Percentiles rank a stretch among this genome's conserved stretches.
phyloP scores from a whole-genome alignment of 2,888 invertebrate genomes.

The Bellardia bayeri region DNA sequence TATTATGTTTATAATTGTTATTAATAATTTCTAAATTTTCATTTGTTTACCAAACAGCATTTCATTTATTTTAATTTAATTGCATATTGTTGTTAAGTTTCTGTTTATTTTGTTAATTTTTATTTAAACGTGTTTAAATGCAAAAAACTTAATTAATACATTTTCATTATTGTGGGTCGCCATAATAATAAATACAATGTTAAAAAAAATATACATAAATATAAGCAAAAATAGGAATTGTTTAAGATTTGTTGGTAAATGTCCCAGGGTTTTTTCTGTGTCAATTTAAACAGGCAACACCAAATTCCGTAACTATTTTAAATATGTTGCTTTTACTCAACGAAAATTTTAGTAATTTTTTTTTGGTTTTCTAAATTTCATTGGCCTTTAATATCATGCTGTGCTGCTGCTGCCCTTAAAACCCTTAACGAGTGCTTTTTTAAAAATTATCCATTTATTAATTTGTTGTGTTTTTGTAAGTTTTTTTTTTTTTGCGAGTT shows the following conservation, averaged over 20 bases:
- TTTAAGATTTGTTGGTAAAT: neutral
- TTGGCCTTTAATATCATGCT: neutral
- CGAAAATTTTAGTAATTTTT: neutral
- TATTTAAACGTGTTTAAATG: conserved; percentile 43
- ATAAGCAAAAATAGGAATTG: conserved; percentile 7
- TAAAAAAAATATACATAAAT: neutral
- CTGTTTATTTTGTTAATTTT: conserved; percentile 15
- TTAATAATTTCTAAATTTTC: conserved; percentile 12
- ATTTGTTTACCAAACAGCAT: conserved; percentile 46
- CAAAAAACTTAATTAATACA: conserved; percentile 18
- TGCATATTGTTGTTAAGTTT: neutral
- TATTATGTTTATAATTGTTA: neutral
- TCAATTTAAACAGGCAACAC: neutral
- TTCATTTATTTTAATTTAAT: neutral
- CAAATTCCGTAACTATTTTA: no score
- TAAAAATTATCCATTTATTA: neutral
- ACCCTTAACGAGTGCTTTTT: conserved; percentile 2
- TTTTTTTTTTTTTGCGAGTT: conserved; percentile 56
- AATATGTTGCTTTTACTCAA: no score
- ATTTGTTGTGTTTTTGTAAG: neutral
- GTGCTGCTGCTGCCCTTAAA: neutral
- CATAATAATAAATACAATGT: conserved; percentile 27
- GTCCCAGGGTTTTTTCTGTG: neutral
- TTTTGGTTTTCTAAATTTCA: neutral
- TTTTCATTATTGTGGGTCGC: conserved; percentile 23